These are phyloP conservation scores for Rhyacophila evoluta DNA, from an alignment of 2,888 invertebrate genomes.

Conservation along the genomic window DNA sequence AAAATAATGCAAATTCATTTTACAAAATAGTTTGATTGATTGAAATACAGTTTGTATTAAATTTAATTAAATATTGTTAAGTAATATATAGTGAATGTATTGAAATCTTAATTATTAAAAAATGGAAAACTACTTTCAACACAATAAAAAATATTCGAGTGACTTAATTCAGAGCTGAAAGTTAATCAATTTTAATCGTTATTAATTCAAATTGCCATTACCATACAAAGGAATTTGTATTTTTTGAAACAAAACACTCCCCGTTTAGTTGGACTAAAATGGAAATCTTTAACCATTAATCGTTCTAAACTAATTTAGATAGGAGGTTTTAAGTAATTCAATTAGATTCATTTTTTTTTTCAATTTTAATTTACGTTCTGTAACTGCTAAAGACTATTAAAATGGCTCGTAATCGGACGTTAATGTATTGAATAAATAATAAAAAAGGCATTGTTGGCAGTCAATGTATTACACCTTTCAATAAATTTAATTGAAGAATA, in stretches of 20 bases:
- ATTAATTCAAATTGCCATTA: slow-evolving; percentile 11
- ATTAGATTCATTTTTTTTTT: neutral
- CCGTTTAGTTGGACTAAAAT: neutral
- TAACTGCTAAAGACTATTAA: slow-evolving; percentile 10
- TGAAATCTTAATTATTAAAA: neutral
- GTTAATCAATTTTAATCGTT: slow-evolving; percentile 18
- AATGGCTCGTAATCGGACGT: slow-evolving; percentile 31
- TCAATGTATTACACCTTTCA: slow-evolving; percentile 24
- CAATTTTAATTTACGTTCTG: slow-evolving; percentile 10
- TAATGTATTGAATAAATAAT: slow-evolving; percentile 42
- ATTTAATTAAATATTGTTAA: neutral
- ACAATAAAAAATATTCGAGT: neutral
- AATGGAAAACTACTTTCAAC: slow-evolving; percentile 16
- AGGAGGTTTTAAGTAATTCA: slow-evolving; percentile 15
- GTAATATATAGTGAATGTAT: neutral
- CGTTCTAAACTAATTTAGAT: slow-evolving; percentile 10
- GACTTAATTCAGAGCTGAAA: neutral
- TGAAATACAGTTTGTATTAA: too few relatives aligned
- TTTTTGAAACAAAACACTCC: slow-evolving; percentile 6
- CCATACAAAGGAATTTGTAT: slow-evolving; percentile 2
- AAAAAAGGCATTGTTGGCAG: neutral
- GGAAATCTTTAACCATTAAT: slow-evolving; percentile 4
- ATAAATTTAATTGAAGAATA: slow-evolving; percentile 39
- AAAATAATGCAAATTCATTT: too few relatives aligned
- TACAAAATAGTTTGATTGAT: too few relatives aligned